These are phyloP conservation scores for Tenualosa thibaudeaui DNA, from an alignment of 2,797 vertebrate genomes.

Conservation along the genomic window DNA sequence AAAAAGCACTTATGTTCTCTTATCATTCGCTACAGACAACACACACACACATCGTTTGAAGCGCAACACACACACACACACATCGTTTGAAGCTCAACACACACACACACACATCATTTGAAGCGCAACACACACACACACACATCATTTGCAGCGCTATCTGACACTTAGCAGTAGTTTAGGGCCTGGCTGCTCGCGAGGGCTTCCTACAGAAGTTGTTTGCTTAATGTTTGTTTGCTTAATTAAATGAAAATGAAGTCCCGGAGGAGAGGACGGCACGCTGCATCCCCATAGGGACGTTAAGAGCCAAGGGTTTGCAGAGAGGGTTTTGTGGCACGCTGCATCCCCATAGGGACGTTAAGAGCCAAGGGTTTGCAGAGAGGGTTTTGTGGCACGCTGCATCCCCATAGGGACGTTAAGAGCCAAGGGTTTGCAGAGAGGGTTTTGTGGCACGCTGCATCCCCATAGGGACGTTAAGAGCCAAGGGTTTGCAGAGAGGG, in stretches of 20 bases:
- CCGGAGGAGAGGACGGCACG: slow-evolving; percentile 38
- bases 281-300: slow-evolving; percentile 46
- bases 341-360: slow-evolving; percentile 46
- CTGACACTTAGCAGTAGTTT: slow-evolving; percentile 43
- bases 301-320: not conserved
- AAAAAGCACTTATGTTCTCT: slow-evolving; percentile 37
- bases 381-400: slow-evolving; percentile 29
- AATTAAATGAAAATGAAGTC: slow-evolving; percentile 56
- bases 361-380: not conserved
- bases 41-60: slow-evolving; percentile 31
- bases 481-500: too few species aligned
- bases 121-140: not conserved
- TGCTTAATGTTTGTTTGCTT: slow-evolving; percentile 40
- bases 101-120: slow-evolving; percentile 7
- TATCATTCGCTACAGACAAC: slow-evolving; percentile 50
- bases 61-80: not conserved
- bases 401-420: slow-evolving; percentile 45
- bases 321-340: slow-evolving; percentile 6
- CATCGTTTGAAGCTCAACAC: slow-evolving; percentile 22
- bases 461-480: slow-evolving; percentile 44
- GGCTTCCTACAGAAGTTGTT: slow-evolving; percentile 49
- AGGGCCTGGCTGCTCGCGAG: slow-evolving; percentile 43
- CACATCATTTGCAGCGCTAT: slow-evolving; percentile 39
- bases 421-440: too few species aligned
- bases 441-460: slow-evolving; percentile 32